A percentile compares a stretch with the other conserved stretches of the same genome.
These are phyloP conservation scores for Corvus hawaiiensis DNA, from an alignment of 2,113 vertebrate genomes.

Conservation along the genomic window DNA sequence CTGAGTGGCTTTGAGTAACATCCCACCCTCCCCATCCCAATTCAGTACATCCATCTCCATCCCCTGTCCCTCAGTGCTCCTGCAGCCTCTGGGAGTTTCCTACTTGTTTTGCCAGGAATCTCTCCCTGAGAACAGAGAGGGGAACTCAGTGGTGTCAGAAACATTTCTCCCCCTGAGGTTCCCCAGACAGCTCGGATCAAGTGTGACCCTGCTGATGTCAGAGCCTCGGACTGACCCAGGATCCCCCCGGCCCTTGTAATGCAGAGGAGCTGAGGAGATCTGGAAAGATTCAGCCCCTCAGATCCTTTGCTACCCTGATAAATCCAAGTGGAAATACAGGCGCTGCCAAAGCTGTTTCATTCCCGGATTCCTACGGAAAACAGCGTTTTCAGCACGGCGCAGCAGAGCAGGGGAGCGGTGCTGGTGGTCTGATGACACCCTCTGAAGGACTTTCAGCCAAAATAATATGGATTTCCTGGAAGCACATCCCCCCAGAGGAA, in stretches of 20 bases:
- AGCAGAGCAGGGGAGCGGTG: not conserved
- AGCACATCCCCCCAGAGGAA: not conserved
- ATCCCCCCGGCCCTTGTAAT: not conserved
- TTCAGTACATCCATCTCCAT: not conserved
- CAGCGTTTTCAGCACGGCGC: not conserved
- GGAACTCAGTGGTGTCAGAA: not conserved
- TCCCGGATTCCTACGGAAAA: not conserved
- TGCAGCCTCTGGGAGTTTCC: not conserved
- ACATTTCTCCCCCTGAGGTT: not conserved
- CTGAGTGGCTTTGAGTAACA: not conserved
- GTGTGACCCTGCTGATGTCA: not conserved
- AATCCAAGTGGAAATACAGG: not conserved
- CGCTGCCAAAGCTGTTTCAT: not conserved
- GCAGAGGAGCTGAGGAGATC: not conserved
- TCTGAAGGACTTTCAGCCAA: not conserved
- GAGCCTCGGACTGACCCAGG: not conserved
- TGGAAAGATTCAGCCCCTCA: not conserved
- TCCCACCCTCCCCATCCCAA: not conserved
- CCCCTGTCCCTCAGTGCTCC: not conserved
- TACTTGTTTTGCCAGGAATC: not conserved
- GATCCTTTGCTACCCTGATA: not conserved
- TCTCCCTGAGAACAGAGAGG: not conserved
- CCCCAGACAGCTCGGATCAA: not conserved
- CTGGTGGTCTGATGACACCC: constrained; percentile 10
- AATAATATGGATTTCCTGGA: constrained; percentile 4